Percentiles rank a stretch among this genome's conserved stretches.
These are phyloP conservation scores for Heptranchias perlo DNA, from an alignment of 2,113 vertebrate species.

Conservation along the genomic window DNA sequence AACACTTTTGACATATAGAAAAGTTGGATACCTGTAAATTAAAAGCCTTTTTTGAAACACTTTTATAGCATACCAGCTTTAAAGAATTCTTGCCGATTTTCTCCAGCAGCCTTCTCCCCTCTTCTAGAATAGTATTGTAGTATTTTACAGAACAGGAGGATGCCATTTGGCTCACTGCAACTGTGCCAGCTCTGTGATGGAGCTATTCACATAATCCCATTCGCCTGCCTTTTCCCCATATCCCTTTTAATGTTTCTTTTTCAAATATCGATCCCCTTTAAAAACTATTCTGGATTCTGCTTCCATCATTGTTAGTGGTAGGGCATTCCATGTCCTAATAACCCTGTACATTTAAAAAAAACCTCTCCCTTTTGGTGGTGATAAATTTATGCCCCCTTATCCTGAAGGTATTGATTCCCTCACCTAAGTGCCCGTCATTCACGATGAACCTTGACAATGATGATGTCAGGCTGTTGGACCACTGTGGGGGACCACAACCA, in stretches of 20 bases:
- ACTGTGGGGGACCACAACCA: not conserved
- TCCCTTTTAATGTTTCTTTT: not conserved
- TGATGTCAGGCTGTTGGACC: too few species aligned
- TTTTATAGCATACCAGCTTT: too few species aligned
- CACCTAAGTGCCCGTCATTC: not conserved
- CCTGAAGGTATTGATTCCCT: too few species aligned
- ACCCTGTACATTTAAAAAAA: too few species aligned
- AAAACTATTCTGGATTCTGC: not conserved
- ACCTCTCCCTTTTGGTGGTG: too few species aligned
- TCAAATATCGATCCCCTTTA: not conserved
- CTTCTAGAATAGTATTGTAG: not conserved
- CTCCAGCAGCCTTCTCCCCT: not conserved
- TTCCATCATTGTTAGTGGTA: not conserved
- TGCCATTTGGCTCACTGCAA: not conserved
- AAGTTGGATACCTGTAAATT: too few species aligned
- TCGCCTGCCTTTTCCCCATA: not conserved
- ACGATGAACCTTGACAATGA: not conserved
- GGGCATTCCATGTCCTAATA: not conserved
- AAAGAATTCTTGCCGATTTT: too few species aligned
- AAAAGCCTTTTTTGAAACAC: too few species aligned
- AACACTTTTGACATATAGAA: too few species aligned
- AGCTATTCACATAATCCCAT: not conserved
- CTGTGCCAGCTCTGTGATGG: not conserved
- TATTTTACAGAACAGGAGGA: not conserved
- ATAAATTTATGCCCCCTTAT: too few species aligned